phyloP scores from a whole-genome alignment of 2,888 invertebrate genomes.

The Meiosimyza decipiens region DNA sequence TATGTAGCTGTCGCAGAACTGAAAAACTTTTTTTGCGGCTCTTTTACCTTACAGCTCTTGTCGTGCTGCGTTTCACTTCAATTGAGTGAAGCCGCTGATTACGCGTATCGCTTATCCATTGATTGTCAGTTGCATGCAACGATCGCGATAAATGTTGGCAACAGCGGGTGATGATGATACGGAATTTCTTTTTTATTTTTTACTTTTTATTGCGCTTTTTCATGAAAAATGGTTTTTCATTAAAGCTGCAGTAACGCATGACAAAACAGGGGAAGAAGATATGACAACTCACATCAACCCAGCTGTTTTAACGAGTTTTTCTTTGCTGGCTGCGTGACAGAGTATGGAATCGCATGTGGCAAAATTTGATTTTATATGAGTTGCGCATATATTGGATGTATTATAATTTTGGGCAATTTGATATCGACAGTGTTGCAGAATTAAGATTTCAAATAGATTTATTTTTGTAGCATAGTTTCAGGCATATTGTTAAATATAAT shows the following conservation, averaged over 20 bases:
- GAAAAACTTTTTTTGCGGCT: constrained; percentile 41
- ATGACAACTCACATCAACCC: no score
- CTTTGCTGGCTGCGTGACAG: no score
- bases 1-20: constrained; percentile 43
- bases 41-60: constrained; percentile 40
- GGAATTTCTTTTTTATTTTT: background rate
- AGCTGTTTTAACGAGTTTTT: no score
- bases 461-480: constrained; percentile 7
- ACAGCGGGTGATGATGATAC: constrained; percentile 33
- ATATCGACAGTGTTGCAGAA: no score
- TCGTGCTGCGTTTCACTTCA: background rate
- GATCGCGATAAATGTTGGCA: background rate
- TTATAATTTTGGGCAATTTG: no score
- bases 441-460: background rate
- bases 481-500: background rate
- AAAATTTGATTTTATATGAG: no score
- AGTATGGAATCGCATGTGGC: no score
- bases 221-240: constrained; percentile 36
- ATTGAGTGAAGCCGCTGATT: constrained; percentile 23
- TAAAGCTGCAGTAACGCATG: constrained; percentile 5
- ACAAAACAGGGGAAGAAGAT: background rate
- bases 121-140: constrained; percentile 15
- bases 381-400: no score
- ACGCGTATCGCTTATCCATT: constrained; percentile 39
- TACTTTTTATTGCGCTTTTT: constrained; percentile 55